These are phyloP conservation scores for Phocides pigmalion DNA, from an alignment of 1,140 invertebrate species.

Conservation along the genomic window DNA sequence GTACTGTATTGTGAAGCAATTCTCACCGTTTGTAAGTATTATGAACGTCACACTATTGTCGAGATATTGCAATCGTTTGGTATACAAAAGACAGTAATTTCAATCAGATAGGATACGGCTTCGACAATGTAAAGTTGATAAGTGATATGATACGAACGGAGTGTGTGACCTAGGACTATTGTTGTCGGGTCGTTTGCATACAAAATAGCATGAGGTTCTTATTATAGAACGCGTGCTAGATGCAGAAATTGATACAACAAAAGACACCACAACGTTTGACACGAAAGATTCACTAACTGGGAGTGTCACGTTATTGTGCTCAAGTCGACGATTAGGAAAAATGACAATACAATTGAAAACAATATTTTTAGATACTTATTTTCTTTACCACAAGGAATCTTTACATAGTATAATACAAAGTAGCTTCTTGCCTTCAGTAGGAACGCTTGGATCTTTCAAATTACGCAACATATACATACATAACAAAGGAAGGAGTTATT, in stretches of 20 bases:
- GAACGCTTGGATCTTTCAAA: too few species aligned
- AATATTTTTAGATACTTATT: too few species aligned
- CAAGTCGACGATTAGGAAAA: too few species aligned
- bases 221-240: constrained; percentile 6
- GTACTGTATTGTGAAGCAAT: too few species aligned
- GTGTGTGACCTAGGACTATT: not conserved
- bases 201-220: not conserved
- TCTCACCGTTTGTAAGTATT: too few species aligned
- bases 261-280: not conserved
- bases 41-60: not conserved
- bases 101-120: constrained; percentile 1
- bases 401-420: too few species aligned
- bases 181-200: not conserved
- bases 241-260: not conserved
- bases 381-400: too few species aligned
- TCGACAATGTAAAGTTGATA: constrained; percentile 1
- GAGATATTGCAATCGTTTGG: not conserved
- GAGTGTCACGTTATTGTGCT: too few species aligned
- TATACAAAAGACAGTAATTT: not conserved
- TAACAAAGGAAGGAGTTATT: too few species aligned
- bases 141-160: not conserved
- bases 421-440: too few species aligned
- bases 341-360: too few species aligned
- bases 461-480: too few species aligned
- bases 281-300: not conserved